A percentile compares a stretch with the other conserved stretches of the same genome.
Evolutionary conservation across 2,797 vertebrate genomes (phyloP).

Genomic region (Lateolabrax maculatus): DNA sequence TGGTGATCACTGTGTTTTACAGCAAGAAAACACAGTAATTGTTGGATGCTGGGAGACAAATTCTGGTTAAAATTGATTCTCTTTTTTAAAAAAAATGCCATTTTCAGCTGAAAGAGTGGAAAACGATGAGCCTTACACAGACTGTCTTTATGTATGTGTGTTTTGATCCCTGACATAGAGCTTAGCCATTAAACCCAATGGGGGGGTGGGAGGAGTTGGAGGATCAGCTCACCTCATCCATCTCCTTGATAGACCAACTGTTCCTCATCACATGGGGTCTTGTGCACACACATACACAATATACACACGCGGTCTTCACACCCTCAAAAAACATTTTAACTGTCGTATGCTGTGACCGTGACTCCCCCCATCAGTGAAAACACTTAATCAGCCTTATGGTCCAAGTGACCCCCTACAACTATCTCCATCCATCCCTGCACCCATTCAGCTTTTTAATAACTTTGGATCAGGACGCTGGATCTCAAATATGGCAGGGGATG

Average conservation of each 20-base stretch:
- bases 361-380: constrained; percentile 50
- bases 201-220: constrained; percentile 20
- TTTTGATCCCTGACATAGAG: constrained; percentile 44
- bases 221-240: constrained; percentile 55
- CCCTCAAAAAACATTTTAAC: constrained; percentile 49
- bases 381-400: constrained; percentile 75
- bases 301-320: constrained; percentile 7
- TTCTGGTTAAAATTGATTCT: neutral
- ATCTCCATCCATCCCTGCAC: constrained; percentile 63
- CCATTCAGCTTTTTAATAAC: constrained; percentile 57
- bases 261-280: constrained; percentile 66
- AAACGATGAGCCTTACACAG: neutral
- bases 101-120: neutral
- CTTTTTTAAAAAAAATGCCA: neutral
- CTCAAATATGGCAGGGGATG: constrained; percentile 45
- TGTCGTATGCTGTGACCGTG: constrained; percentile 49
- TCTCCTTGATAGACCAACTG: constrained; percentile 74
- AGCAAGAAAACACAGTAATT: neutral
- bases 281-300: neutral
- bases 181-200: constrained; percentile 42
- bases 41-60: neutral
- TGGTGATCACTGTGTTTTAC: constrained; percentile 21
- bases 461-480: constrained; percentile 45
- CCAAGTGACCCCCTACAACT: constrained; percentile 55
- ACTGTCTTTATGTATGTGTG: constrained; percentile 10